These are phyloP conservation scores for Hypena proboscidalis DNA, from an alignment of 2,888 invertebrate species.

Conservation along the genomic window DNA sequence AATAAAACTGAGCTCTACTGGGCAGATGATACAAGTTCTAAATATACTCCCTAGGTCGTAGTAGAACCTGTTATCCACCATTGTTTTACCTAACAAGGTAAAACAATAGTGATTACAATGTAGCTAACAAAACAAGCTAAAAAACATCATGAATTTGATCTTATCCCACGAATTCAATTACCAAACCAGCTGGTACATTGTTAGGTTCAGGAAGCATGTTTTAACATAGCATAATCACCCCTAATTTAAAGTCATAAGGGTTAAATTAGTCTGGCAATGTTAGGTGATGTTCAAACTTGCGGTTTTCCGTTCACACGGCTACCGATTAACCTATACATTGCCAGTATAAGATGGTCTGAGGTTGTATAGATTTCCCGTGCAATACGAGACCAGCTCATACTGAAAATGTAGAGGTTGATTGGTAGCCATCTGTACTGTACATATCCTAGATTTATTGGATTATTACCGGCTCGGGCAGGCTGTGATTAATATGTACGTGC, in stretches of 20 bases:
- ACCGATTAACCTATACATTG: no score
- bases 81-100: neutral
- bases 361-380: no score
- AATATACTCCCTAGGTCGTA: no score
- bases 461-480: conserved; percentile 40
- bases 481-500: conserved; percentile 35
- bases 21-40: no score
- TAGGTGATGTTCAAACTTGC: conserved; percentile 30
- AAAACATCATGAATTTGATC: conserved; percentile 20
- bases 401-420: no score
- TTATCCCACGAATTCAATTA: conserved; percentile 31
- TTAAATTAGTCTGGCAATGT: conserved; percentile 18
- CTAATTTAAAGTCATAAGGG: conserved; percentile 17
- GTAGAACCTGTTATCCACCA: neutral
- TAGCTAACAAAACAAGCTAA: neutral
- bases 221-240: conserved; percentile 12
- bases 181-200: conserved; percentile 14
- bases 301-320: no score
- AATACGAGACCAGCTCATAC: no score
- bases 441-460: conserved; percentile 51
- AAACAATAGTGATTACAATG: neutral
- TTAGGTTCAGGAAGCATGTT: conserved; percentile 17
- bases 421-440: no score
- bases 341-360: no score
- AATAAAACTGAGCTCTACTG: no score